Percentiles rank a stretch among this genome's conserved stretches.
Conservation (phyloP, 2,888 invertebrate species). For the Euzophera pinguis region DNA sequence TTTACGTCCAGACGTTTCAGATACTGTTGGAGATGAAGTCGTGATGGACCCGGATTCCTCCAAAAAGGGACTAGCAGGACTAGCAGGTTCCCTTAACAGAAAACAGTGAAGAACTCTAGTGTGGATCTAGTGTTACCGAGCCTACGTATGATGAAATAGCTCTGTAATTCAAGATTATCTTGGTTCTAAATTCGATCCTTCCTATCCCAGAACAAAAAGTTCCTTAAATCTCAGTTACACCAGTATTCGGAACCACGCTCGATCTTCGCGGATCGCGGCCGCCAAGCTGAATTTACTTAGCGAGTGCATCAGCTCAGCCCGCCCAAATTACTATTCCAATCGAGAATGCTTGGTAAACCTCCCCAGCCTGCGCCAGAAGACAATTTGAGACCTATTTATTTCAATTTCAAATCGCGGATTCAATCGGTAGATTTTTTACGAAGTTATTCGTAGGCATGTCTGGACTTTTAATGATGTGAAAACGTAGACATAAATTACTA, state of each 20-base stretch:
- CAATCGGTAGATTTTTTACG: neutral
- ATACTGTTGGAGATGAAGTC: no score
- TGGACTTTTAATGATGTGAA: no score
- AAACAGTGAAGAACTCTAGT: no score
- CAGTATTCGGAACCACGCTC: neutral
- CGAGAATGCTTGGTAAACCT: neutral
- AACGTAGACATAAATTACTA: no score
- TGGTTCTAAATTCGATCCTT: no score
- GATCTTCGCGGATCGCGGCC: neutral
- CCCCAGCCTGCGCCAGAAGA: neutral
- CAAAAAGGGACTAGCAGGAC: no score
- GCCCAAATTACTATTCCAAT: constrained; percentile 10
- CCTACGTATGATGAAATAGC: no score
- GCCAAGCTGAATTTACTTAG: neutral
- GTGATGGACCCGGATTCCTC: no score
- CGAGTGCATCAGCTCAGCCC: neutral
- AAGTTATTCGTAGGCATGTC: neutral
- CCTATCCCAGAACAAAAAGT: no score
- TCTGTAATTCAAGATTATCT: no score
- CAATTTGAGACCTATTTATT: neutral
- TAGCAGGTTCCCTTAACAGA: no score
- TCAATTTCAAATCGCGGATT: neutral
- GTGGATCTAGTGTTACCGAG: neutral
- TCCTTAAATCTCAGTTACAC: neutral
- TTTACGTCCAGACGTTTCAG: no score